Evolutionary conservation across 2,113 vertebrate genomes (phyloP), one percentile per base, ranked within the genome.

Genomic region (Indicator indicator): DNA sequence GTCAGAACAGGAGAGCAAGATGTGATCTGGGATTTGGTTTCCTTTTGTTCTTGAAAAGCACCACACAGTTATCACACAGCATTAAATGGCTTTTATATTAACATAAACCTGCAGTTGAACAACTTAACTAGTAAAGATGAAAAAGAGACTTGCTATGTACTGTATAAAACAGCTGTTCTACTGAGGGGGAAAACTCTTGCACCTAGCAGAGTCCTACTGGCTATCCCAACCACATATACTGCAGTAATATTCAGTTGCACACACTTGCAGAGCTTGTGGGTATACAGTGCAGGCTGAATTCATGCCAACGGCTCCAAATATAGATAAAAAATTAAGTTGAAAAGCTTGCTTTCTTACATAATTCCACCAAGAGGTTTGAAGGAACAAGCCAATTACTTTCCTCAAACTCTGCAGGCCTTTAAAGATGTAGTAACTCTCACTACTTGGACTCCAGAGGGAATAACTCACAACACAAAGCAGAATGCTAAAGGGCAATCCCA

Each of bases 361-460:
- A 89, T 95, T 95, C 75, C 56, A 95, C 79, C 85, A 95, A 93
- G 79, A 94, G 93, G 67, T 94, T 95, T 94, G 88, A 55, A 97
- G 87, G 87, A 94, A 91, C 76, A 95, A 94, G 91, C 90, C 91
- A 96, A 95, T 95, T 97, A 96, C 93, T 95, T 83, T 65, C 55
- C 40, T 94, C 85, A 93, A 94, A 93, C 33, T 96, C 89, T 69
- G 16, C 86, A 90, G 88, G 85, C 90, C 89, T 93, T 97, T 95
- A 95, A 95, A 90, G 80, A 93, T 75, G 70, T 77, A 93, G 83
- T 83, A 97, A 84, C 67, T 81, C 75, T 88, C 85, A 75, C 79
- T 70, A 70, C 73, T 86, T 70, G 77, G 70, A 90, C 50, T 95
- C 91, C 70, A 93, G 88, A 90, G 91, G 93, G 94, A 97, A 91